Base-by-base conservation (phyloP, 2,113 vertebrate genomes). In the Mormyrus lacerda region DNA sequence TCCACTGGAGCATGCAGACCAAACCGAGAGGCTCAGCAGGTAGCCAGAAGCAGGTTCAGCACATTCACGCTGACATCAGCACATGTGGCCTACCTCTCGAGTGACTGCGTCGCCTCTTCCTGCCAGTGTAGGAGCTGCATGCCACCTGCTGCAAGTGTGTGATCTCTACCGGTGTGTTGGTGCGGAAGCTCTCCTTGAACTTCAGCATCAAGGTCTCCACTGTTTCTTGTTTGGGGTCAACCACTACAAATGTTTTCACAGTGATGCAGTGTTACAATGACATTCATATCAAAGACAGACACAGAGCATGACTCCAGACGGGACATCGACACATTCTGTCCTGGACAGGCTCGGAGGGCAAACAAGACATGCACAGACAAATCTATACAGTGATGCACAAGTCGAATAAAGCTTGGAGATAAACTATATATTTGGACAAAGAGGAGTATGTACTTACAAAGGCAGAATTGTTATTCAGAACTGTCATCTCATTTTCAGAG, bases 161-260 rank as follows among this genome's bases (percentile, higher is more conserved):
- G 17, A 99, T 97, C 95, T 99, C 97, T 11, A 98, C 97, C 44
- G 96, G 96, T 0, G 97, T 97, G 95, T 97, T 99, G 92, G 97
- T 96, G 31, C 97, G 97, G 94, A 99, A 99, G 91, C 97, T 98
- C 94, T 99, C 98, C 95, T 99, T 98, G 96, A 99, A 99, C 94
- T 98, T 97, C 96, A 97, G 97, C 98, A 99, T 97, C 95, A 99
- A 95, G 92, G 97, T 98, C 91, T 98, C 98, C 91, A 99, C 97
- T 0, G 97, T 98, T 92, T 99, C 98, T 73, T 97, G 97, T 13
- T 97, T 96, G 91, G 95, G 95, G 92, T 98, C 97, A 89, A 95
- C 91, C 35, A 94, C 97, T 99, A 93, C 24, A 92, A 85, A 90
- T 90, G 53, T 87, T 58, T 87, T 65, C 39, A 87, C 35, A 87